Evolutionary conservation across 2,797 vertebrate species (phyloP).

Genomic region (Enteromius anoplus): DNA sequence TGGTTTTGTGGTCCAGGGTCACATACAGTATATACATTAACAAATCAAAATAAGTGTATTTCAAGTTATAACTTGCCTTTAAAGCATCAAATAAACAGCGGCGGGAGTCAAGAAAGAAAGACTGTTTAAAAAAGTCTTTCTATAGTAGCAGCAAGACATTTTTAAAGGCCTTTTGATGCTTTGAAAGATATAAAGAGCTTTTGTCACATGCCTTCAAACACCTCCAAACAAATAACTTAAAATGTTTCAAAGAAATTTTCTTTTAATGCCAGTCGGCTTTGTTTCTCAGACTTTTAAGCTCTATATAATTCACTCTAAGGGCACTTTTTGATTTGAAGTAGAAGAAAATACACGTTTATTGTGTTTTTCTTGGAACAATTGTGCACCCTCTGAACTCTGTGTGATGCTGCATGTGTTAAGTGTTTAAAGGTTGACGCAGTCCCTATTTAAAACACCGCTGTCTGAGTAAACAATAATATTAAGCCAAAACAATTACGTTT

Average conservation of each 20-base stretch:
- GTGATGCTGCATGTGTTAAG: not conserved
- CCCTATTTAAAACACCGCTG: not conserved
- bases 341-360: not conserved
- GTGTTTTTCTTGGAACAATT: not conserved
- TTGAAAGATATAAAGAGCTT: constrained; percentile 13
- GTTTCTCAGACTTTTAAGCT: not conserved
- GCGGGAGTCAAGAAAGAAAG: not conserved
- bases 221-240: not conserved
- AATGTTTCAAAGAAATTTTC: not conserved
- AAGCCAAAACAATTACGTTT: constrained; percentile 31
- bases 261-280: constrained; percentile 2
- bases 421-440: constrained; percentile 2
- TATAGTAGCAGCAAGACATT: not conserved
- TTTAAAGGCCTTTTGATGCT: constrained; percentile 14
- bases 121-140: not conserved
- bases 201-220: constrained; percentile 9
- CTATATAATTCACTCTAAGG: constrained; percentile 1
- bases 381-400: not conserved
- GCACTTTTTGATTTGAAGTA: constrained; percentile 9
- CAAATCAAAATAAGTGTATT: not conserved
- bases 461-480: constrained; percentile 22
- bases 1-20: no score
- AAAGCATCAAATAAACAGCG: not conserved
- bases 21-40: not conserved
- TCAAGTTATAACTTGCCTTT: not conserved